These are phyloP conservation scores for Sinotaia quadrata DNA, from an alignment of 2,888 invertebrate species.

Conservation along the genomic window DNA sequence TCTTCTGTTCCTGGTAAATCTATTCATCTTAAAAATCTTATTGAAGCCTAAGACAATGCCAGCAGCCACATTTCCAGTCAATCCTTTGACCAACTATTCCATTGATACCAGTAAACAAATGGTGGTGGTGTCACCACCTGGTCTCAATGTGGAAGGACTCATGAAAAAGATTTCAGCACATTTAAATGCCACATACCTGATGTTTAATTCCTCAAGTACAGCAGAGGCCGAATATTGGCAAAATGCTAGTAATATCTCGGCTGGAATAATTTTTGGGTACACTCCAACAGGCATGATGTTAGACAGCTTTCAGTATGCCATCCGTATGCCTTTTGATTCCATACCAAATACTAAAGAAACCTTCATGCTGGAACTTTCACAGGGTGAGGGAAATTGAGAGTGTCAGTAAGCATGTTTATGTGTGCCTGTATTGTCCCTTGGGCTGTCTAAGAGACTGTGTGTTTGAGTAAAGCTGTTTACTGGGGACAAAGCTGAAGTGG, in stretches of 20 bases:
- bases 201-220: slow-evolving; percentile 79
- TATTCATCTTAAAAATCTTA: slow-evolving; percentile 77
- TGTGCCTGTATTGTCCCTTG: no score
- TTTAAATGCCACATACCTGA: slow-evolving; percentile 74
- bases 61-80: slow-evolving; percentile 41
- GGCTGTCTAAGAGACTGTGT: no score
- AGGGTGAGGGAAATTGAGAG: slow-evolving; percentile 29
- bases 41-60: slow-evolving; percentile 43
- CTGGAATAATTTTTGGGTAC: slow-evolving; percentile 76
- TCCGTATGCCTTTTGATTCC: slow-evolving; percentile 41
- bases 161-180: slow-evolving; percentile 65
- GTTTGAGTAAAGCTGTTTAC: no score
- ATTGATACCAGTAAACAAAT: slow-evolving; percentile 35
- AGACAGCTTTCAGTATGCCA: slow-evolving; percentile 55
- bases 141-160: slow-evolving; percentile 36
- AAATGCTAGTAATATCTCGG: slow-evolving; percentile 76
- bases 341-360: slow-evolving; percentile 34
- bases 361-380: slow-evolving; percentile 26
- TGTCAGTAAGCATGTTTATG: no score
- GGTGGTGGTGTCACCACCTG: slow-evolving; percentile 55
- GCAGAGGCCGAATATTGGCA: slow-evolving; percentile 81
- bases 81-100: slow-evolving; percentile 17
- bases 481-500: no score
- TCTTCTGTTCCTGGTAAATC: slow-evolving; percentile 82
- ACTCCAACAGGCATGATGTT: slow-evolving; percentile 22